Conservation (phyloP, 2,113 vertebrate species). For the Caloenas nicobarica region DNA sequence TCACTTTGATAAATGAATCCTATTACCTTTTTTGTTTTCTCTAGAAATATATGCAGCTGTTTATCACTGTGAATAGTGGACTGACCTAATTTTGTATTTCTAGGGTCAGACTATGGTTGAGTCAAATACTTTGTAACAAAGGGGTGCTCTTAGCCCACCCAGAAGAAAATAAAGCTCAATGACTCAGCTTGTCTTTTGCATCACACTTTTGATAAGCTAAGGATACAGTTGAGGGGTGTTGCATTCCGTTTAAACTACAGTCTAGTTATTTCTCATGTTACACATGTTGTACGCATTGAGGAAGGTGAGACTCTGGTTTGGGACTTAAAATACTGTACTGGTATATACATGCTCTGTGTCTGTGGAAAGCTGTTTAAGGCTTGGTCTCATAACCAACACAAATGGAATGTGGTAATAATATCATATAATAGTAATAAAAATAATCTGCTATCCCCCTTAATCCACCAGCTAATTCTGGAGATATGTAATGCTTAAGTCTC, state of each 20-base stretch:
- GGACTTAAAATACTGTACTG: not conserved
- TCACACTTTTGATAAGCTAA: not conserved
- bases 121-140: not conserved
- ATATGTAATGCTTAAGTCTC: not conserved
- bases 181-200: not conserved
- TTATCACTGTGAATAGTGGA: not conserved
- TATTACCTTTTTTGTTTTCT: not conserved
- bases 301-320: not conserved
- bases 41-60: not conserved
- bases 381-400: not conserved
- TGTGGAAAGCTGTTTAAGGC: not conserved
- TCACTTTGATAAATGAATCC: not conserved
- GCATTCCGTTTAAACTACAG: not conserved
- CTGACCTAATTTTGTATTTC: not conserved
- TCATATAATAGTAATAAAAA: not conserved
- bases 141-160: not conserved
- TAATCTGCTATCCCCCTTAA: not conserved
- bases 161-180: not conserved
- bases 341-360: too few species aligned
- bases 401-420: not conserved
- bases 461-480: not conserved
- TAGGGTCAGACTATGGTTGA: not conserved
- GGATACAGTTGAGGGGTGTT: not conserved
- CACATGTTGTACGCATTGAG: accelerated
- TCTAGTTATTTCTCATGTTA: not conserved